Evolutionary conservation across 2,888 invertebrate species (phyloP).

Genomic region (Pammene fasciana): DNA sequence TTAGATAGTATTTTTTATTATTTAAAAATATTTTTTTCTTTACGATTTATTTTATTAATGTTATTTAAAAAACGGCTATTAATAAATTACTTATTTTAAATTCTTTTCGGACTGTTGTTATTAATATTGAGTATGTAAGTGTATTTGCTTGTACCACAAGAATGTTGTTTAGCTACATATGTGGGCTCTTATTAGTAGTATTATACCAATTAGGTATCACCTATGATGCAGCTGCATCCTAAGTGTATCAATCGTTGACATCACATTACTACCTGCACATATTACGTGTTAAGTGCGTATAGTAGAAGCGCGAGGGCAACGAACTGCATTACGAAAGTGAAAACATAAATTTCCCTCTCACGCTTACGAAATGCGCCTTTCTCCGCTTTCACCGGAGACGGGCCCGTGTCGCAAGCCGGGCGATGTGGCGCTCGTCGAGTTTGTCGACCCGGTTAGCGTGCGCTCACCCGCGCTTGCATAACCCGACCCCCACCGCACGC

Average conservation of each 20-base stretch:
- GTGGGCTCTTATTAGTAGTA: too few species aligned
- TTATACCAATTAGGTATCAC: neutral
- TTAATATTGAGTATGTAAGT: too few species aligned
- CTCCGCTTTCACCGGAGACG: conserved; percentile 79
- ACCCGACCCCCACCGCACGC: conserved; percentile 59
- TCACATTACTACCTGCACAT: conserved; percentile 18
- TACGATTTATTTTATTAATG: too few species aligned
- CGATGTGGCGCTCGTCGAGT: conserved; percentile 57
- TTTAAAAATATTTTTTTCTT: too few species aligned
- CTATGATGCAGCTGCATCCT: neutral
- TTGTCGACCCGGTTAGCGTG: conserved; percentile 87
- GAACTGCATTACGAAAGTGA: conserved; percentile 79
- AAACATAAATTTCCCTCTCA: conserved; percentile 81
- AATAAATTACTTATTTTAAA: too few species aligned
- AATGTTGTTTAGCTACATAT: too few species aligned
- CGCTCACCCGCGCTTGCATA: conserved; percentile 85
- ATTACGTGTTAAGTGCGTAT: conserved; percentile 34
- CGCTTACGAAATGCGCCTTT: conserved; percentile 82
- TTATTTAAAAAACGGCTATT: too few species aligned
- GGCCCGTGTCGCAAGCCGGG: conserved; percentile 70
- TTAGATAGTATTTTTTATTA: too few species aligned
- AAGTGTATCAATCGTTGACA: conserved; percentile 27
- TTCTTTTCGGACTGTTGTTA: too few species aligned
- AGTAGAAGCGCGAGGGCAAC: conserved; percentile 56
- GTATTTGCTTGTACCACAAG: too few species aligned